Conservation (phyloP, 2,888 invertebrate species). For the Thysanoteuthis rhombus region DNA sequence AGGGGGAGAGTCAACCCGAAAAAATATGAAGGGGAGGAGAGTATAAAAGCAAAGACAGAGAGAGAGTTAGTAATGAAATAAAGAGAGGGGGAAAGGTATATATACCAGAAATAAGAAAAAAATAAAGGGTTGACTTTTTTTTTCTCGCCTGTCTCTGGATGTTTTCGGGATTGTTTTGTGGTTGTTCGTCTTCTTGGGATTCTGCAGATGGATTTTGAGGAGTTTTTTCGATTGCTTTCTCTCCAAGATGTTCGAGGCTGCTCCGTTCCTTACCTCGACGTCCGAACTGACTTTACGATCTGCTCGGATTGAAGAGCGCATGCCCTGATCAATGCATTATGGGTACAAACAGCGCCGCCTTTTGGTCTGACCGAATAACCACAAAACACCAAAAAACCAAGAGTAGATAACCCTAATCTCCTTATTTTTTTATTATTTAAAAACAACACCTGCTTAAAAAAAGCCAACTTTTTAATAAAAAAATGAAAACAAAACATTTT, state of each 20-base stretch:
- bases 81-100: slow-evolving; percentile 1
- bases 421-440: slow-evolving; percentile 1
- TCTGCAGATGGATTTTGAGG: not conserved
- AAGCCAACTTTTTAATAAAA: not conserved
- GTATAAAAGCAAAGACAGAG: not conserved
- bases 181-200: not conserved
- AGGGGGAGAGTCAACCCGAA: not conserved
- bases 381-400: not conserved
- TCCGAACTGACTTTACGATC: not conserved
- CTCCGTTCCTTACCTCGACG: not conserved
- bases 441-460: not conserved
- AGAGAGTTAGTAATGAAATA: not conserved
- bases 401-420: not conserved
- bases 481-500: not conserved
- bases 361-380: not conserved
- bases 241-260: not conserved
- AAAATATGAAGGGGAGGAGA: not conserved
- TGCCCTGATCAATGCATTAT: not conserved
- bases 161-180: not conserved
- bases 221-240: not conserved
- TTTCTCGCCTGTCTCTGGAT: not conserved
- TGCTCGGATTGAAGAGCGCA: slow-evolving; percentile 14
- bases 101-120: not conserved
- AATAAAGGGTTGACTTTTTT: not conserved
- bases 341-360: not conserved